These are phyloP conservation scores for Periophthalmus magnuspinnatus DNA, from an alignment of 2,797 vertebrate species.

Conservation along the genomic window DNA sequence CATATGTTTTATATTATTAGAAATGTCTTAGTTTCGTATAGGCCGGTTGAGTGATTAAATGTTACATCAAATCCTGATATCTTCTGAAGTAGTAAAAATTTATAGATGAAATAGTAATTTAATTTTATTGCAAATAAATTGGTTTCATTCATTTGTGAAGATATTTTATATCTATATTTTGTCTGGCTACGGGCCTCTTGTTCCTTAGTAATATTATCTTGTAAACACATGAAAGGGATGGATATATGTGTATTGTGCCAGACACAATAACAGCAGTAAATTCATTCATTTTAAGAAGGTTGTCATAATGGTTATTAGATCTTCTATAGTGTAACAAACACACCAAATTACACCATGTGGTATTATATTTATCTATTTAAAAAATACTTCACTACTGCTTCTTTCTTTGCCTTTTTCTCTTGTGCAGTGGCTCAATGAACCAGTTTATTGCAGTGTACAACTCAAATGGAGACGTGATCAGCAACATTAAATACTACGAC, in stretches of 20 bases:
- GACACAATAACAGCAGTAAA: background rate
- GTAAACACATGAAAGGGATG: background rate
- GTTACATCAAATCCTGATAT: background rate
- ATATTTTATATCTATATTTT: no score
- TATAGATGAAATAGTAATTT: background rate
- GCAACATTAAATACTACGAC: conserved; percentile 98
- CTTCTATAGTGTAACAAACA: background rate
- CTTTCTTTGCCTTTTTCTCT: background rate
- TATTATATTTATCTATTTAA: background rate
- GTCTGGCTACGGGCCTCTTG: background rate
- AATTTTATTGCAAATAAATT: background rate
- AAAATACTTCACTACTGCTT: background rate
- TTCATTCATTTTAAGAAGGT: background rate
- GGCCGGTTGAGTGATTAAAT: no score
- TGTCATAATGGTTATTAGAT: background rate
- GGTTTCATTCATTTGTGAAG: no score
- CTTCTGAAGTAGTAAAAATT: background rate
- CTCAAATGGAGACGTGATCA: conserved; percentile 90
- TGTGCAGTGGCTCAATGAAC: conserved; percentile 92
- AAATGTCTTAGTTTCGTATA: no score
- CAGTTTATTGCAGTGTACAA: conserved; percentile 98
- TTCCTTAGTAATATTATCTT: background rate
- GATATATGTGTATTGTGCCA: background rate
- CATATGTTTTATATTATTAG: no score
- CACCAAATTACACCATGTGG: background rate